Percentiles rank a stretch among this genome's conserved stretches.
Conservation (phyloP, 2,113 vertebrate genomes). For the Eulemur macaco region DNA sequence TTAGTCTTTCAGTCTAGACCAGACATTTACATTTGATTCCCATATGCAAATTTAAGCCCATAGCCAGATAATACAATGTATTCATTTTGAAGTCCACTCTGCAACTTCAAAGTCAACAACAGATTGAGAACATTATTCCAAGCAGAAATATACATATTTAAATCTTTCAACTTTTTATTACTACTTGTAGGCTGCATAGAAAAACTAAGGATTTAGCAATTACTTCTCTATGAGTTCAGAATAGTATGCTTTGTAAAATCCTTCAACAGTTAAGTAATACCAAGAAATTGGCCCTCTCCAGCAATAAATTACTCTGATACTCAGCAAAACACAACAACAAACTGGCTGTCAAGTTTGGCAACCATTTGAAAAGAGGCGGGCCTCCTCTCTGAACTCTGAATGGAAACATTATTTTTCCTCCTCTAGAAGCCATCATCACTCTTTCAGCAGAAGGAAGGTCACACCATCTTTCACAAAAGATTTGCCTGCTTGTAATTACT, state of each 20-base stretch:
- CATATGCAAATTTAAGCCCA: slow-evolving; percentile 62
- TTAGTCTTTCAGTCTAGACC: slow-evolving; percentile 6
- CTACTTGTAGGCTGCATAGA: not conserved
- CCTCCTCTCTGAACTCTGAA: slow-evolving; percentile 73
- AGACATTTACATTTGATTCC: slow-evolving; percentile 53
- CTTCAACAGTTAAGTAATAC: slow-evolving; percentile 52
- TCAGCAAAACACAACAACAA: slow-evolving; percentile 48
- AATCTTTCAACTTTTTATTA: slow-evolving; percentile 40
- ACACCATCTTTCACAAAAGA: slow-evolving; percentile 84
- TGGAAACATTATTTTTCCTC: slow-evolving; percentile 85
- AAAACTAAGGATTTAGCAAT: not conserved
- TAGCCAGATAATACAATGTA: slow-evolving; percentile 51
- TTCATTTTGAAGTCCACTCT: slow-evolving; percentile 71
- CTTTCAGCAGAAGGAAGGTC: slow-evolving; percentile 82
- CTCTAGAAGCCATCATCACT: slow-evolving; percentile 83
- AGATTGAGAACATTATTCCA: slow-evolving; percentile 70
- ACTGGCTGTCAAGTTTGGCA: slow-evolving; percentile 65
- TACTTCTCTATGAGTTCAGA: not conserved
- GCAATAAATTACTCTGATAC: slow-evolving; percentile 58
- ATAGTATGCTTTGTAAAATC: slow-evolving; percentile 41
- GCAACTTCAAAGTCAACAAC: slow-evolving; percentile 65
- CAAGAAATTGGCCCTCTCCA: slow-evolving; percentile 48
- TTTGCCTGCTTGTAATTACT: slow-evolving; percentile 86
- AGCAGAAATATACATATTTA: slow-evolving; percentile 63
- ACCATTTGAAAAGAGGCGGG: slow-evolving; percentile 58